phyloP scores from a whole-genome alignment of 1,140 invertebrate species.

The Branchinecta lynchi region DNA sequence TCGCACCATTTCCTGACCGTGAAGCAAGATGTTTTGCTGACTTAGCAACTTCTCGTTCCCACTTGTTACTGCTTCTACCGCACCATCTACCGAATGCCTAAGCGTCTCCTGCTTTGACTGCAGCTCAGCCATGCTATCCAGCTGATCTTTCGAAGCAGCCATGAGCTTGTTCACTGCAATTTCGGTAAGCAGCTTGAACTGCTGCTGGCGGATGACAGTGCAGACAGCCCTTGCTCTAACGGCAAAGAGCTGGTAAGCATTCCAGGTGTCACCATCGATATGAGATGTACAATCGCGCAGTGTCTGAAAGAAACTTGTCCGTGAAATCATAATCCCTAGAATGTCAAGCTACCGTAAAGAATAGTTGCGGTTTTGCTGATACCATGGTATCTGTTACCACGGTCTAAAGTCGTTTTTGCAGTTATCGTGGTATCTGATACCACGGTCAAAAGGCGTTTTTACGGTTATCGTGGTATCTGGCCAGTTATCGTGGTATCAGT shows the following conservation, averaged over 20 bases:
- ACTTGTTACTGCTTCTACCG: conserved; percentile 34
- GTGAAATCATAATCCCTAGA: too few species aligned
- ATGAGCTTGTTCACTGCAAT: conserved; percentile 49
- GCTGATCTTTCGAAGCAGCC: conserved; percentile 34
- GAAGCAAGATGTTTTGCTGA: conserved; percentile 38
- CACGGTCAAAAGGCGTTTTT: too few species aligned
- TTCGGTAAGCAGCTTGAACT: conserved; percentile 48
- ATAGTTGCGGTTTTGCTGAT: too few species aligned
- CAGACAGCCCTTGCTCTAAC: conserved; percentile 51
- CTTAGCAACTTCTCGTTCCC: conserved; percentile 38
- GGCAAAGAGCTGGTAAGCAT: conserved; percentile 50
- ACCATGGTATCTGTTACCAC: too few species aligned
- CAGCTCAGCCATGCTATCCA: conserved; percentile 28
- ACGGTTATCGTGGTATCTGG: too few species aligned
- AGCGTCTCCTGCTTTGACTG: conserved; percentile 41
- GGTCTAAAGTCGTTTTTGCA: too few species aligned
- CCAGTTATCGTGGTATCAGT: too few species aligned
- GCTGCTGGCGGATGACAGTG: conserved; percentile 43
- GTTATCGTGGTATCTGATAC: too few species aligned
- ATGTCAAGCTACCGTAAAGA: too few species aligned
- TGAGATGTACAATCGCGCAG: conserved; percentile 44
- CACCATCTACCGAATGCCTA: conserved; percentile 35
- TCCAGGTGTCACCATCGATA: conserved; percentile 53
- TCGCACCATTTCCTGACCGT: conserved; percentile 37
- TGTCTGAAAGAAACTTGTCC: conserved; percentile 28